Conservation (phyloP, 2,888 invertebrate genomes). For the Steinernema scapterisci region DNA sequence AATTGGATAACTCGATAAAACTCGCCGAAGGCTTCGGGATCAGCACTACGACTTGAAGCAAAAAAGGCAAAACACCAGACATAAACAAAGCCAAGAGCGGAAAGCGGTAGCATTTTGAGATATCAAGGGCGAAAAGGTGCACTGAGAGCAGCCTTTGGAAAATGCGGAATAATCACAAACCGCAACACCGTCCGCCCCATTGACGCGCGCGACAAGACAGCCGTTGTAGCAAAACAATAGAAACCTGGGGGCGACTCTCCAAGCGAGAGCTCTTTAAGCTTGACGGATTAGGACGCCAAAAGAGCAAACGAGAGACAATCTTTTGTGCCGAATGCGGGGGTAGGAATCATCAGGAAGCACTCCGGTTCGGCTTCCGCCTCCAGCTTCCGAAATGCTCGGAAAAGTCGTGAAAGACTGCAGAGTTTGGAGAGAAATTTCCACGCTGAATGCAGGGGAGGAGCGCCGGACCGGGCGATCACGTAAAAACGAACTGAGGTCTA, state of each 20-base stretch:
- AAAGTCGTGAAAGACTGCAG: neutral
- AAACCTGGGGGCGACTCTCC: neutral
- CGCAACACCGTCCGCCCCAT: neutral
- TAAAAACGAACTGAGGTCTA: slow-evolving; percentile 6
- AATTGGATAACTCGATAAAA: too few species aligned
- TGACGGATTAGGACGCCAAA: neutral
- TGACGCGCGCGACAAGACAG: neutral
- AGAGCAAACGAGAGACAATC: too few species aligned
- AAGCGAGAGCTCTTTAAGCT: neutral
- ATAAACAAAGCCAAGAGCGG: too few species aligned
- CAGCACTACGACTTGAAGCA: too few species aligned
- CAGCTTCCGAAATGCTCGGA: neutral
- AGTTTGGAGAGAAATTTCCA: too few species aligned
- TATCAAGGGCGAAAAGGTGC: too few species aligned
- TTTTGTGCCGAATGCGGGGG: too few species aligned
- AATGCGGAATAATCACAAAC: neutral
- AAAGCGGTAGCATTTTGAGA: too few species aligned
- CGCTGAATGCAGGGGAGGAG: neutral
- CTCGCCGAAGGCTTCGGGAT: too few species aligned
- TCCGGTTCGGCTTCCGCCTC: neutral
- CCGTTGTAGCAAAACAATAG: neutral
- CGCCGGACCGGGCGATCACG: neutral
- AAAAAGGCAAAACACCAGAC: too few species aligned
- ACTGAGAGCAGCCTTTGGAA: neutral
- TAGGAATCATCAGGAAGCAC: too few species aligned